Evolutionary conservation across 30 jellyfish, hydroid and myxozoan genomes (phyloP).

Genomic region (Kudoa iwatai): DNA sequence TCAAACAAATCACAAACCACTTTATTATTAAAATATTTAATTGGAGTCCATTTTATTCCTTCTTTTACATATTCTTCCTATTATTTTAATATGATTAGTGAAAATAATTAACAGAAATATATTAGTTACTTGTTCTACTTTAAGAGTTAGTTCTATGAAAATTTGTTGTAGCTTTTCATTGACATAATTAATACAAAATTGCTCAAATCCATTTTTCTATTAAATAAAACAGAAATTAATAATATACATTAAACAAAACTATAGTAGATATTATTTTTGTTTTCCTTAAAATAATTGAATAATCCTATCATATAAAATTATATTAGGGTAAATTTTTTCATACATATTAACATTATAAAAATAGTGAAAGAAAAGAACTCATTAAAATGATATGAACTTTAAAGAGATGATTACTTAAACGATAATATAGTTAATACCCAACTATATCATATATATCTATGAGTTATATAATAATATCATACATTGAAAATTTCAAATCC

Average conservation of each 20-base stretch:
- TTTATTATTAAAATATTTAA: constrained; percentile 59
- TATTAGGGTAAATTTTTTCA: too few relatives aligned
- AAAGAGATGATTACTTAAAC: too few relatives aligned
- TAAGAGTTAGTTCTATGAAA: constrained; percentile 57
- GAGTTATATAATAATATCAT: not conserved
- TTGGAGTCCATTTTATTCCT: constrained; percentile 81
- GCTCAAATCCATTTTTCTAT: constrained; percentile 92
- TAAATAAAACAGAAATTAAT: not conserved
- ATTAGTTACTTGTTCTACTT: constrained; percentile 55
- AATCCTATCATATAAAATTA: too few relatives aligned
- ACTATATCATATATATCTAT: too few relatives aligned
- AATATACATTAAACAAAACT: not conserved
- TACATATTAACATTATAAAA: too few relatives aligned
- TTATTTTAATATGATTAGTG: too few relatives aligned
- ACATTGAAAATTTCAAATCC: constrained; percentile 96
- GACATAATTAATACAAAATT: constrained; percentile 73
- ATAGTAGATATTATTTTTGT: too few relatives aligned
- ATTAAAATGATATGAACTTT: too few relatives aligned
- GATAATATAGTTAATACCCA: too few relatives aligned
- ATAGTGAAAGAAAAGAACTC: too few relatives aligned
- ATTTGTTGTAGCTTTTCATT: constrained; percentile 88
- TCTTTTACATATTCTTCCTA: constrained; percentile 93
- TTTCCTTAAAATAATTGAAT: too few relatives aligned
- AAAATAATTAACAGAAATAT: too few relatives aligned
- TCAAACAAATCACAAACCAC: constrained; percentile 77